Percentiles rank a stretch among this genome's conserved stretches.
These are phyloP conservation scores for Peromyscus melanophrys DNA, from an alignment of 2,797 vertebrate genomes.

Conservation along the genomic window DNA sequence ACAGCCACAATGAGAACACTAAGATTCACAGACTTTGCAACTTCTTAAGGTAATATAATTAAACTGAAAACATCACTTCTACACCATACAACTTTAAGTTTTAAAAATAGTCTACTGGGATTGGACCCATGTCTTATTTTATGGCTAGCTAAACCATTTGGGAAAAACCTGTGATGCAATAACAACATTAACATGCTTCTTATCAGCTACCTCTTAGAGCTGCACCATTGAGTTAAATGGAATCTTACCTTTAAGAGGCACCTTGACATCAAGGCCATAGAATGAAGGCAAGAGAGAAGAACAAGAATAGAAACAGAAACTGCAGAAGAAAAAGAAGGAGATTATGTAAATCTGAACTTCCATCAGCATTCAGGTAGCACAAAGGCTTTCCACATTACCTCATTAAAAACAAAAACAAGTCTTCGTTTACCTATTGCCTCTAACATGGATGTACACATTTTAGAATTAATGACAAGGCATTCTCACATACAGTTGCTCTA, in stretches of 20 bases:
- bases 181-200: not conserved
- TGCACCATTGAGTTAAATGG: conserved; percentile 79
- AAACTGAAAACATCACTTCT: not conserved
- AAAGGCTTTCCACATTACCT: conserved; percentile 28
- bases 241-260: conserved; percentile 95
- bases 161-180: not conserved
- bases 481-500: not conserved
- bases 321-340: conserved; percentile 91
- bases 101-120: not conserved
- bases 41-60: not conserved
- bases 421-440: not conserved
- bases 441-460: not conserved
- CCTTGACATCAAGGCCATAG: conserved; percentile 99
- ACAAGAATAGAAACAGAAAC: conserved; percentile 99
- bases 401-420: not conserved
- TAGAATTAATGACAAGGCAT: conserved; percentile 25
- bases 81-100: not conserved
- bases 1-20: not conserved
- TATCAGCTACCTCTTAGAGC: conserved; percentile 48
- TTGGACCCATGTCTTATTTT: not conserved
- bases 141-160: not conserved
- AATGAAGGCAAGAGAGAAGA: conserved; percentile 99
- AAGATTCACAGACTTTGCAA: not conserved
- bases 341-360: conserved; percentile 80
- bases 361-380: conserved; percentile 61